Base-by-base conservation (phyloP, 1,140 invertebrate species). In the Ceratitis capitata region DNA sequence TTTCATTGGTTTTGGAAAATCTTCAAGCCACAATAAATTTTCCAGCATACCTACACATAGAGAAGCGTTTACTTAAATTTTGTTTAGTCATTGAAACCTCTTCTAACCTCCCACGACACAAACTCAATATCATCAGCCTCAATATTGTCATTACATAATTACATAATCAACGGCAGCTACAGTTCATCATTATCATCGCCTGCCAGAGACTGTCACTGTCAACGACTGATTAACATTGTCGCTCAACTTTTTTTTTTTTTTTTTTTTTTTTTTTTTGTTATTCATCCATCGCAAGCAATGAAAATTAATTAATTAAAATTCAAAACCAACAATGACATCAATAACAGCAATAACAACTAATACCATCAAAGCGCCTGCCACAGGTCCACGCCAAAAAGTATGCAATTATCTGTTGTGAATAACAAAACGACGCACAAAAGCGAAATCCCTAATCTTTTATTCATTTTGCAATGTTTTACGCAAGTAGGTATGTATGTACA, bases 271-370 rank as follows among this genome's bases (percentile, higher is more conserved):
- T n/a, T n/a, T n/a, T n/a, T n/a, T n/a, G n/a, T n/a, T n/a, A n/a
- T n/a, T n/a, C 19, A 16, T 42, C 69, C 32, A 19, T 19, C 39
- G 69, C 42, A 78, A 45, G 39, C 39, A 45, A 39, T 19, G 61
- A 69, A 39, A 69, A 35, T 69, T 69, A 69, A 69, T 69, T 69
- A 69, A 39, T 69, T 69, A 35, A 69, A 35, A n/a, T 35, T 35
- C 61, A 69, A 35, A n/a, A 16, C 19, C 61, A 39, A 39, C 32
- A 69, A 58, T 7, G 7, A 69, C 61, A 61, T 9, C 3, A 4
- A 61, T 2, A 58, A 29, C 23, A 35, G 19, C 61, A 69, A 35
- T 16, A 7, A 7, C n/a, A 0, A 23, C 19, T 53, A 53, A 53
- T 53, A 53, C 51, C n/a, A 53, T 1, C 51, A 69, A 69, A 35